These are phyloP conservation scores for Lagopus muta DNA, from an alignment of 2,113 vertebrate genomes.

Conservation along the genomic window DNA sequence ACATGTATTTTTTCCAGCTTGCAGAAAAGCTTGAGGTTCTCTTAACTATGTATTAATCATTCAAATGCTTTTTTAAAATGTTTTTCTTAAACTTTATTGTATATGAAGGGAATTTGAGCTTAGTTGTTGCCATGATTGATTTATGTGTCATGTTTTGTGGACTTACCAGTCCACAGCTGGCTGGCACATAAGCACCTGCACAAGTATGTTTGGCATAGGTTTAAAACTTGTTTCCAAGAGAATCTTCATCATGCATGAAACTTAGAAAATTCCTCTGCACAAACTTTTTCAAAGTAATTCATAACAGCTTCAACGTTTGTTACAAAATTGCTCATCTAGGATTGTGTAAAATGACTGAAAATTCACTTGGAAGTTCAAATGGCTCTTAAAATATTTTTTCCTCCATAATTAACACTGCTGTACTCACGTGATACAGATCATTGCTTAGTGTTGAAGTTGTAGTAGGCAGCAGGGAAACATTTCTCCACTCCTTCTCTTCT, in stretches of 20 bases:
- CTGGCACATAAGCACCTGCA: background rate
- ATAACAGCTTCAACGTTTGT: slow-evolving; percentile 47
- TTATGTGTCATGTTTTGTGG: background rate
- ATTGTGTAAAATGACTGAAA: background rate
- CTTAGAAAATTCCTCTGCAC: background rate
- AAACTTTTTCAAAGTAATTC: background rate
- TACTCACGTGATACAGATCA: background rate
- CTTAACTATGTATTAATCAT: slow-evolving; percentile 55
- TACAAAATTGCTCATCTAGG: slow-evolving; percentile 20
- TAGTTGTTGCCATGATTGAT: background rate
- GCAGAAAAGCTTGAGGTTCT: slow-evolving; percentile 34
- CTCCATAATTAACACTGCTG: slow-evolving; percentile 33
- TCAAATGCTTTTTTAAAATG: slow-evolving; percentile 47
- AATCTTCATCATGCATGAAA: background rate
- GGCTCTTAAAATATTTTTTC: slow-evolving; percentile 38
- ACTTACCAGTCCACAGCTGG: background rate
- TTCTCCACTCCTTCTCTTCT: background rate
- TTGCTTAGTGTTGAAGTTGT: slow-evolving; percentile 29
- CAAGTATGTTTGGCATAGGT: background rate
- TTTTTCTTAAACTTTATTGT: slow-evolving; percentile 13
- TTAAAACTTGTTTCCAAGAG: slow-evolving; percentile 4
- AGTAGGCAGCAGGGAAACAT: background rate
- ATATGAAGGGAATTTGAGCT: slow-evolving; percentile 18
- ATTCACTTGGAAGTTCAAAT: slow-evolving; percentile 32
- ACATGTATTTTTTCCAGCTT: background rate